Evolutionary conservation across 2,888 invertebrate genomes (phyloP), one percentile per base, ranked within the genome.

Genomic region (Drosophila longiperda): DNA sequence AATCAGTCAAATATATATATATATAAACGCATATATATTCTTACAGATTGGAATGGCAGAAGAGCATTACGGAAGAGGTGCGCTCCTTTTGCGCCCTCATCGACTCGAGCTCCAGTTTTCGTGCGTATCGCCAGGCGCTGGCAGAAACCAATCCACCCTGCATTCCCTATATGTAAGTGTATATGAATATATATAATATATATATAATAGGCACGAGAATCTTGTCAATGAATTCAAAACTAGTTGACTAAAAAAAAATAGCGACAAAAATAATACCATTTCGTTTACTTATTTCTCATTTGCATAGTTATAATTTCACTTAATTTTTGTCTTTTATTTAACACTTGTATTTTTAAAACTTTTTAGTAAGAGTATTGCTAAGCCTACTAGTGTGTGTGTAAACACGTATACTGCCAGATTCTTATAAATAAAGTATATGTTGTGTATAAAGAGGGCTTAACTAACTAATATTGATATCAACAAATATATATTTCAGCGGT

Each of bases 21-120:
- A 40, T n/a, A n/a, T 40, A 9, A 11, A 26, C 11, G 15, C 40
- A 8, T 8, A 26, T 20, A 32, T 17, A 45, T n/a, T n/a, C 6
- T 65, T 94, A 96, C 90, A 94, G 99, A 92, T 94, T 99, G 92
- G 99, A 98, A 92, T 98, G 98, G 97, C 97, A 97, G 91, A 96
- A 97, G 91, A 96, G 97, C 83, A 97, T 98, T 73, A 96, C 96
- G 33, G 99, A 99, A 94, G 96, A 97, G 61, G 94, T 99, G 80
- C 97, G 97, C 90, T 98, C 99, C 91, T 98, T 99, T 93, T 98
- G 98, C 93, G 97, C 97, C 62, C 95, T 99, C 75, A 99, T 99
- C 86, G 99, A 99, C 94, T 98, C 98, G 80, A 98, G 98, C n/a
- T 98, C 98, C 45, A 99, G 99, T 87, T 99, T 99, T 94, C 95